A percentile compares a stretch with the other conserved stretches of the same genome.
These are phyloP conservation scores for Scleropages formosus DNA, from an alignment of 2,797 vertebrate species.

Conservation along the genomic window DNA sequence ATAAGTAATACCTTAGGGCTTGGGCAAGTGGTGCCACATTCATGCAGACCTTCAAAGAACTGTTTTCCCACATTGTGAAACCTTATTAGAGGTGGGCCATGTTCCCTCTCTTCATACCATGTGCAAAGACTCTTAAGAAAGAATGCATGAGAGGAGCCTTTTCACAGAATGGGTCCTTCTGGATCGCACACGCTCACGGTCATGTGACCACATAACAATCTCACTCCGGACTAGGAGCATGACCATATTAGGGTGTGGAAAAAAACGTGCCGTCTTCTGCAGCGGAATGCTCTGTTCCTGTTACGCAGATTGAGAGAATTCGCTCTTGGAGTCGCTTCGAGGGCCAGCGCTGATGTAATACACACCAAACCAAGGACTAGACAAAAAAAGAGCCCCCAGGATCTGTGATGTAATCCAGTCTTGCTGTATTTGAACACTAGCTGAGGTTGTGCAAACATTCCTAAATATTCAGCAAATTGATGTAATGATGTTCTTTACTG, in stretches of 20 bases:
- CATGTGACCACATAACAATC: constrained; percentile 34
- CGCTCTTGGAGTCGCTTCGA: not conserved
- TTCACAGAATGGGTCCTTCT: constrained; percentile 24
- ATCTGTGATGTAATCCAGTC: not conserved
- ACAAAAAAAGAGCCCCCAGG: not conserved
- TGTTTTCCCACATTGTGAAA: not conserved
- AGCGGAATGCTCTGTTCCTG: constrained; percentile 37
- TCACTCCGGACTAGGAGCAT: constrained; percentile 27
- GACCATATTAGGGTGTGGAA: constrained; percentile 36
- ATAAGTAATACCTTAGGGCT: no score
- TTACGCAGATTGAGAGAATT: constrained; percentile 13
- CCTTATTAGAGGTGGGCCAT: constrained; percentile 8
- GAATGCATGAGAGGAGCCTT: constrained; percentile 10
- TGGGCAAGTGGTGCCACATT: no score
- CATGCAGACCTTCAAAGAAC: no score
- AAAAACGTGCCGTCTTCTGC: constrained; percentile 24
- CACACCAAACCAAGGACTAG: not conserved
- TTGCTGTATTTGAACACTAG: constrained; percentile 2
- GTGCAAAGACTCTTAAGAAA: constrained; percentile 12
- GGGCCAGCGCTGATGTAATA: not conserved
- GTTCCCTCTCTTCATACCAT: constrained; percentile 4
- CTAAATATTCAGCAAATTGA: not conserved
- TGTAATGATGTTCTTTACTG: constrained; percentile 17
- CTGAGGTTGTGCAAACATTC: constrained; percentile 15
- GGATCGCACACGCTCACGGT: constrained; percentile 30